Percentiles rank a stretch among this genome's conserved stretches.
phyloP scores from a whole-genome alignment of 2,797 vertebrate species.

The Setipinna tenuifilis region DNA sequence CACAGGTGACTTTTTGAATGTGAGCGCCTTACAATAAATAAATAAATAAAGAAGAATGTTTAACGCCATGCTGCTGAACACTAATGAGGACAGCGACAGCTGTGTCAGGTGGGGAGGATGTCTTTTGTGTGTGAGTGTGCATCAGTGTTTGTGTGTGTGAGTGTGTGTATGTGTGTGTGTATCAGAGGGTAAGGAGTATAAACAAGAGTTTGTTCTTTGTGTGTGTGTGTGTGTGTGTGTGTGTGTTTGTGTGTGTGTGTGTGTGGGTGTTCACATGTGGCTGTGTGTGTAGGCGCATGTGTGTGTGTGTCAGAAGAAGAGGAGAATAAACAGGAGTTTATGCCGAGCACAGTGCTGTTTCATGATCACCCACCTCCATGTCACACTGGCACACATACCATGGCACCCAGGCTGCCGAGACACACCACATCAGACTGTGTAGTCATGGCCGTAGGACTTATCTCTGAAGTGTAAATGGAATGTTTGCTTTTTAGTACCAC shows the following conservation, averaged over 20 bases:
- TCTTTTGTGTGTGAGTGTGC: not conserved
- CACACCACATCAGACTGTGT: not conserved
- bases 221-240: not conserved
- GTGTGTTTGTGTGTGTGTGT: constrained; percentile 5
- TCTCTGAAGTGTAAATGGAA: not conserved
- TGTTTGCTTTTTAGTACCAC: not conserved
- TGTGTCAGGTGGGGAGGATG: not conserved
- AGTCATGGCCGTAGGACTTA: not conserved
- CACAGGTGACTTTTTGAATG: constrained; percentile 22
- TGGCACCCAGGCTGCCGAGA: not conserved
- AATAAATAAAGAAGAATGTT: not conserved
- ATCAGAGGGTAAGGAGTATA: too few relatives aligned
- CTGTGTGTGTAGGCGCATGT: not conserved
- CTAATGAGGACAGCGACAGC: constrained; percentile 23
- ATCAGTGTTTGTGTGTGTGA: not conserved
- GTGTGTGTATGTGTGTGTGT: not conserved
- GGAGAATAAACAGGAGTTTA: not conserved
- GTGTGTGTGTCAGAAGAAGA: not conserved
- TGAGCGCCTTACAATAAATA: not conserved
- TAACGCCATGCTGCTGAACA: constrained; percentile 11
- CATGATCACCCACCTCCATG: not conserved
- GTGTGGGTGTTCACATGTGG: not conserved
- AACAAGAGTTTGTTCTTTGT: too few relatives aligned
- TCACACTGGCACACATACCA: not conserved
- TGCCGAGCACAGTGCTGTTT: not conserved